phyloP scores from a whole-genome alignment of 2,797 vertebrate genomes.

The Pseudomugil gertrudae region DNA sequence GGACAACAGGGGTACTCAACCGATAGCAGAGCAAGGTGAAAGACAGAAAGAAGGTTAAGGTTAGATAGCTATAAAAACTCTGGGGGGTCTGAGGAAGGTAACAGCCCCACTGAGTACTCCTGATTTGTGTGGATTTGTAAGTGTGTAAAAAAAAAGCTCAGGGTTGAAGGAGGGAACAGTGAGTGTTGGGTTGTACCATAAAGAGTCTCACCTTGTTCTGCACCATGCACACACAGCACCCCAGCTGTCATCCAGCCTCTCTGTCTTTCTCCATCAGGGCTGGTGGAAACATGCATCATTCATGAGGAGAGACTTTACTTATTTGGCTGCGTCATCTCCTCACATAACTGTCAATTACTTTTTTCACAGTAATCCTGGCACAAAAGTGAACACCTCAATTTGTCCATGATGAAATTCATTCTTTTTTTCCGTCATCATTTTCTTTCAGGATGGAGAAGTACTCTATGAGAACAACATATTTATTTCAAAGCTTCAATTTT shows the following conservation, averaged over 20 bases:
- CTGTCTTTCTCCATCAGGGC: constrained; percentile 64
- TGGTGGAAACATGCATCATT: constrained; percentile 75
- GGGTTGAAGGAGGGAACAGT: constrained; percentile 5
- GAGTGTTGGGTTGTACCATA: constrained; percentile 40
- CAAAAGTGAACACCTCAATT: constrained; percentile 18
- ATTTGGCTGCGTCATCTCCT: constrained; percentile 74
- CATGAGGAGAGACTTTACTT: constrained; percentile 69
- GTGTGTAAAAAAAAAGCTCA: constrained; percentile 22
- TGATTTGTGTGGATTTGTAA: constrained; percentile 38
- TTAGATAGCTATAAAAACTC: constrained; percentile 56
- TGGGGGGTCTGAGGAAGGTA: constrained; percentile 34
- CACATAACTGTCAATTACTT: constrained; percentile 66
- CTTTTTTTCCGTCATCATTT: not conserved
- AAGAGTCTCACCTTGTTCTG: constrained; percentile 78
- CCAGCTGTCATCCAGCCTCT: constrained; percentile 68
- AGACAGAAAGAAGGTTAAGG: constrained; percentile 55
- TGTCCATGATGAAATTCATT: not conserved
- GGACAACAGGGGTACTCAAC: constrained; percentile 33
- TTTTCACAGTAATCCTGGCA: constrained; percentile 40
- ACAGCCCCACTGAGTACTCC: constrained; percentile 47
- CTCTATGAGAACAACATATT: not conserved
- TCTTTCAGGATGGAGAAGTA: not conserved
- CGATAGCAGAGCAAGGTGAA: constrained; percentile 23
- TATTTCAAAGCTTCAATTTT: not conserved
- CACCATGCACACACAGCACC: constrained; percentile 76